Evolutionary conservation across 2,888 invertebrate genomes (phyloP).

Genomic region (Autographa gamma): DNA sequence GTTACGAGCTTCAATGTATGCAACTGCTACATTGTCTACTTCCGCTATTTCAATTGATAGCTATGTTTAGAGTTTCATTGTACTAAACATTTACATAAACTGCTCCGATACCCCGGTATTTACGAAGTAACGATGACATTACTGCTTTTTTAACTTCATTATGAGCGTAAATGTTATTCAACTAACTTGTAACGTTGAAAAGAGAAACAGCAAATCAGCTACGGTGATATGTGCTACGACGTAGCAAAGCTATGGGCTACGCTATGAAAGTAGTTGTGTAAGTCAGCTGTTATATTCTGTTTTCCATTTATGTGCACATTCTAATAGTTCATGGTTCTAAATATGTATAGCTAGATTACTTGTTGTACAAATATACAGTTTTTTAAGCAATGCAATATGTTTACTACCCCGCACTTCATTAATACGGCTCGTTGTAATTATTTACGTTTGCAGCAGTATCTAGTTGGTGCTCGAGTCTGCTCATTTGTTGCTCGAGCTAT

Average conservation of each 20-base stretch:
- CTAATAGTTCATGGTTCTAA: neutral
- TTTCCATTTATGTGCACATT: neutral
- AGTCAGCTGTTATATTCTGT: neutral
- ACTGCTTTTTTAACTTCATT: neutral
- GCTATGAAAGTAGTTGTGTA: neutral
- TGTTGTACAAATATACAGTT: too few species aligned
- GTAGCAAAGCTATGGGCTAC: neutral
- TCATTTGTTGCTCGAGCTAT: neutral
- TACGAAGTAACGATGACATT: neutral
- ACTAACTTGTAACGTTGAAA: neutral
- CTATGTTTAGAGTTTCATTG: neutral
- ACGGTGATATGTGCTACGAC: neutral
- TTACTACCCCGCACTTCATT: neutral
- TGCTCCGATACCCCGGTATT: neutral
- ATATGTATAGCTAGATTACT: too few species aligned
- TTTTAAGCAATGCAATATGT: neutral
- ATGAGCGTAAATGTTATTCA: neutral
- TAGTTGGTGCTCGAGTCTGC: slow-evolving; percentile 1
- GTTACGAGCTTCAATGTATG: slow-evolving; percentile 16
- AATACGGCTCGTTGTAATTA: neutral
- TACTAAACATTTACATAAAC: neutral
- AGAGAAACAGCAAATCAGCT: neutral
- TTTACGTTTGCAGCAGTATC: neutral
- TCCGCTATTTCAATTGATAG: neutral
- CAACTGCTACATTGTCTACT: slow-evolving; percentile 9